These are phyloP conservation scores for Epirrhoe alternata DNA, from an alignment of 2,888 invertebrate species.

Conservation along the genomic window DNA sequence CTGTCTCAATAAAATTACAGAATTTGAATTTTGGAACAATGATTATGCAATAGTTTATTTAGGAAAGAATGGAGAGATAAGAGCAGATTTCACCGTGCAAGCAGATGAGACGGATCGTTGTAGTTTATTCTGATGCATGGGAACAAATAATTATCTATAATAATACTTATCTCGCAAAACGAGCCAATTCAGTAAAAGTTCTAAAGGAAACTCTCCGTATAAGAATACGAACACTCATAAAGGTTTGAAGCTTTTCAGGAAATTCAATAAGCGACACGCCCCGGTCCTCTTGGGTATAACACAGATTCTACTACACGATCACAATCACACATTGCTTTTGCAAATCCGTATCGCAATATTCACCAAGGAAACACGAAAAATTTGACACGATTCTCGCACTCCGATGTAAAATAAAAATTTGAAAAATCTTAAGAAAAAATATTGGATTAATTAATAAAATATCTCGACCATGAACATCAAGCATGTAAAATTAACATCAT, in stretches of 20 bases:
- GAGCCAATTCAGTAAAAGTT: conserved; percentile 1
- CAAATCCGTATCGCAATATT: conserved; percentile 56
- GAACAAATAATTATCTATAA: no score
- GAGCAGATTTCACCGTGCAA: no score
- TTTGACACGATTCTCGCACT: conserved; percentile 51
- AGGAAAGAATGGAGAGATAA: no score
- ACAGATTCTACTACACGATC: conserved; percentile 48
- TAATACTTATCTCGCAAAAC: neutral
- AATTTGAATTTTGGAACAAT: no score
- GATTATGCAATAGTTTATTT: no score
- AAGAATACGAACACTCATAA: conserved; percentile 45
- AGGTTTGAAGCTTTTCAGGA: conserved; percentile 51
- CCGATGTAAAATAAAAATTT: conserved; percentile 20
- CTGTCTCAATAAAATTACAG: no score
- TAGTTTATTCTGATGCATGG: no score
- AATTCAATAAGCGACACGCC: conserved; percentile 28
- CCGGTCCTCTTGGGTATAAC: conserved; percentile 39
- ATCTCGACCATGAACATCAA: conserved; percentile 41
- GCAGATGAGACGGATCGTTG: no score
- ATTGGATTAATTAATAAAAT: conserved; percentile 3
- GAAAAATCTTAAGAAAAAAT: neutral
- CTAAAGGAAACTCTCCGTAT: conserved; percentile 54
- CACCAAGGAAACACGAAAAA: conserved; percentile 48
- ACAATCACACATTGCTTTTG: conserved; percentile 61
- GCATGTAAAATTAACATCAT: conserved; percentile 66